phyloP scores from a whole-genome alignment of 2,888 invertebrate genomes.

The Nebria brevicollis region DNA sequence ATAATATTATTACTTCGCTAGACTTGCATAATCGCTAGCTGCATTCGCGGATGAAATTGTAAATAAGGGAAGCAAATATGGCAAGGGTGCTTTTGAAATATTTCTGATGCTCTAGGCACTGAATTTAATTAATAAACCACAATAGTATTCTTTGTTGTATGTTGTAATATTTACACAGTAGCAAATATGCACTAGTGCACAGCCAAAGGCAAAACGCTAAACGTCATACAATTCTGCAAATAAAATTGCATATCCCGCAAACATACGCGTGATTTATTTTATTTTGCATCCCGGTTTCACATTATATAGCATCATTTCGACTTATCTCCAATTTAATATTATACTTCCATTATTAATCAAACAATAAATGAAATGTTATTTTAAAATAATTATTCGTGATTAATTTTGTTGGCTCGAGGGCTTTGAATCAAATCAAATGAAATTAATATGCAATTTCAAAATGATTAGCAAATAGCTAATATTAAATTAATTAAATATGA shows the following conservation, averaged over 20 bases:
- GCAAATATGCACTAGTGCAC: background rate
- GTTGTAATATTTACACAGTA: background rate
- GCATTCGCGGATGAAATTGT: background rate
- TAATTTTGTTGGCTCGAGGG: no score
- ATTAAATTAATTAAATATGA: no score
- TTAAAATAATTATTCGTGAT: no score
- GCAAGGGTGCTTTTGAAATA: background rate
- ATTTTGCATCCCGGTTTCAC: background rate
- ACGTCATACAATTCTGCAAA: background rate
- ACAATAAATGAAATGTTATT: no score
- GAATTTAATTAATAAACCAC: background rate
- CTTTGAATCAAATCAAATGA: no score
- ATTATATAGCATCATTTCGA: no score
- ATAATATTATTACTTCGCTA: background rate
- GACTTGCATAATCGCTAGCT: background rate
- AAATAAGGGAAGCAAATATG: background rate
- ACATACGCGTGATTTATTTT: background rate
- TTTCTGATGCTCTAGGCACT: background rate
- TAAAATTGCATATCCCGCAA: background rate
- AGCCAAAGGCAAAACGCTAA: no score
- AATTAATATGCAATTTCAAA: no score
- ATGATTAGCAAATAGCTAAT: no score
- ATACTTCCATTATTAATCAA: no score
- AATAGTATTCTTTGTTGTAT: background rate
- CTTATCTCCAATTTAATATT: no score